phyloP scores from a whole-genome alignment of 2,113 vertebrate genomes.

The Carassius gibelio region DNA sequence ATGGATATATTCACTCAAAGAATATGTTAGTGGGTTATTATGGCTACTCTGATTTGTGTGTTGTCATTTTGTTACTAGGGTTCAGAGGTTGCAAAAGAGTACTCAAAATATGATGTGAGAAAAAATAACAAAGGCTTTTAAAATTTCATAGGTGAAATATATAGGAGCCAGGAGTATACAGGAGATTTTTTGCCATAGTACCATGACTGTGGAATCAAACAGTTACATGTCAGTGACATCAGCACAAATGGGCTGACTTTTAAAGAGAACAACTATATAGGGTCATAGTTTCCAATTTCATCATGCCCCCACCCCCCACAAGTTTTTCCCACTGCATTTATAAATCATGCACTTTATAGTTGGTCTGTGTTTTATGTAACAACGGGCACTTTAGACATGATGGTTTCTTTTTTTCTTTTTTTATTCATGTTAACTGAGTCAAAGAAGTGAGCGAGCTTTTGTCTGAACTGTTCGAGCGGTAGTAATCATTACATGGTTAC shows the following conservation, averaged over 20 bases:
- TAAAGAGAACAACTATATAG: neutral
- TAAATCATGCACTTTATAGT: slow-evolving; percentile 47
- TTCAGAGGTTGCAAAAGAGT: neutral
- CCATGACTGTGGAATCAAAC: slow-evolving; percentile 29
- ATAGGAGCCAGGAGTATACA: neutral
- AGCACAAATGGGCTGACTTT: neutral
- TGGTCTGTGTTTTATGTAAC: slow-evolving; percentile 36
- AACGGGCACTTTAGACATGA: slow-evolving; percentile 34
- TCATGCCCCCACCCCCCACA: neutral
- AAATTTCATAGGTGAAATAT: neutral
- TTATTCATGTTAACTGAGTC: neutral
- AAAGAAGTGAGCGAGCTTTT: neutral
- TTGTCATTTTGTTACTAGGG: slow-evolving; percentile 13
- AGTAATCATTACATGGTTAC: slow-evolving; percentile 52
- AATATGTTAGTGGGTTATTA: neutral
- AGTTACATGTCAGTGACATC: slow-evolving; percentile 2
- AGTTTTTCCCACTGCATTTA: slow-evolving; percentile 29
- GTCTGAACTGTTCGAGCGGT: neutral
- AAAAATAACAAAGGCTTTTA: neutral
- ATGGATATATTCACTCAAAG: neutral
- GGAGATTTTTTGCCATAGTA: neutral
- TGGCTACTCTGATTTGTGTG: slow-evolving; percentile 18
- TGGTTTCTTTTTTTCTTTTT: neutral
- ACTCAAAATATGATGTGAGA: neutral
- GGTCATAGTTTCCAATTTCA: neutral